These are phyloP conservation scores for Rhinophrynus dorsalis DNA, from an alignment of 2,797 vertebrate species.

Conservation along the genomic window DNA sequence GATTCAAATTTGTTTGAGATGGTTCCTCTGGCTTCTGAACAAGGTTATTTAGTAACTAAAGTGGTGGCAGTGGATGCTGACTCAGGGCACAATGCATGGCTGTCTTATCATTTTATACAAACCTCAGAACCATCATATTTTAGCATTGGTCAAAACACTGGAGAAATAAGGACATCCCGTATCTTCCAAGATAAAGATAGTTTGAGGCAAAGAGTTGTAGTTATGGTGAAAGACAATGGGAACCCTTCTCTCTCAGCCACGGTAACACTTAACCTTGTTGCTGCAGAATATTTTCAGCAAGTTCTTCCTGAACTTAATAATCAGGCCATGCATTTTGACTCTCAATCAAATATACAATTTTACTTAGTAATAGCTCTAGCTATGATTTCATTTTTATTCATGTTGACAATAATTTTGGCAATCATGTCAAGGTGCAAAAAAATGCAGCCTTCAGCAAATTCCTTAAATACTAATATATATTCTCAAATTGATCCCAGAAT, in stretches of 20 bases:
- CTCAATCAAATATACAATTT: not conserved
- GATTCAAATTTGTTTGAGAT: constrained; percentile 3
- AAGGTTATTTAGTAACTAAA: constrained; percentile 11
- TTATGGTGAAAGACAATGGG: constrained; percentile 26
- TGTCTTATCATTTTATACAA: constrained; percentile 10
- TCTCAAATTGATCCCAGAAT: not conserved
- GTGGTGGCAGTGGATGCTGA: constrained; percentile 21
- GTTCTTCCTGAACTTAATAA: not conserved
- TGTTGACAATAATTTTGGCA: not conserved
- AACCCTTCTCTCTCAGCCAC: not conserved
- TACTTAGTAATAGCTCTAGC: constrained; percentile 6
- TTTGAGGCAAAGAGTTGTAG: not conserved
- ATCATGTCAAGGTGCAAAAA: constrained; percentile 12
- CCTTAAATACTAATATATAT: not conserved
- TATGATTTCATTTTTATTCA: constrained; percentile 21
- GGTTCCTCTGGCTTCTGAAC: constrained; percentile 1
- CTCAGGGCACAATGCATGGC: constrained; percentile 15
- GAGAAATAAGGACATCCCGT: constrained; percentile 14
- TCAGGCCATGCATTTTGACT: not conserved
- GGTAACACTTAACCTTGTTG: not conserved
- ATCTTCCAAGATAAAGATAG: constrained; percentile 8
- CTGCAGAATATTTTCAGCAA: constrained; percentile 14
- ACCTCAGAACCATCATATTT: not conserved
- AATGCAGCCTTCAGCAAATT: not conserved
- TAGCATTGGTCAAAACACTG: too few relatives aligned